These are phyloP conservation scores for Amphiprion percula DNA, from an alignment of 2,113 vertebrate species.

Conservation along the genomic window DNA sequence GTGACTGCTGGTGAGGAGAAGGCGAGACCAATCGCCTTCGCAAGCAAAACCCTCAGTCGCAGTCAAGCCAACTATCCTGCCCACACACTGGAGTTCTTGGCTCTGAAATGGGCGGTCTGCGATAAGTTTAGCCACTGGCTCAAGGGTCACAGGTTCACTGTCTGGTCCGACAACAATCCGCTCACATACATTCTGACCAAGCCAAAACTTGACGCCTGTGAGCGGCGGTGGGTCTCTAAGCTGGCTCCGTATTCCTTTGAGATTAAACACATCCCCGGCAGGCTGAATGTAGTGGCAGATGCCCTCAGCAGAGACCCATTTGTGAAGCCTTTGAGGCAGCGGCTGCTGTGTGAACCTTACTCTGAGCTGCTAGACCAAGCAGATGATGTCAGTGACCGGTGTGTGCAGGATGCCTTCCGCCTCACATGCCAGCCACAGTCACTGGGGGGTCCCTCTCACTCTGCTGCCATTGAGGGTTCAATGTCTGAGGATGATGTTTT, in stretches of 20 bases:
- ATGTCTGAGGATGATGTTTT: too few species aligned
- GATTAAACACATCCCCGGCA: slow-evolving; percentile 19
- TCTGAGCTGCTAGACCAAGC: neutral
- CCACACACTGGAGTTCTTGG: neutral
- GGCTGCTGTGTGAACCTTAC: neutral
- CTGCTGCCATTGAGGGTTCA: too few species aligned
- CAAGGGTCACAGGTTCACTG: neutral
- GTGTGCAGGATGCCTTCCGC: neutral
- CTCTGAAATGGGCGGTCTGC: slow-evolving; percentile 24
- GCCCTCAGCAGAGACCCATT: slow-evolving; percentile 17
- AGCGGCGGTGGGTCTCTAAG: slow-evolving; percentile 25
- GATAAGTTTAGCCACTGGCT: slow-evolving; percentile 28
- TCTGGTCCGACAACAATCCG: neutral
- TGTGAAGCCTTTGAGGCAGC: neutral
- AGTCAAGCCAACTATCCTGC: too few species aligned
- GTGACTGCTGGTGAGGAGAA: too few species aligned
- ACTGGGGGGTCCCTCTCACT: too few species aligned
- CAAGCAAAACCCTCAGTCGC: too few species aligned
- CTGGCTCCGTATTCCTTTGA: neutral
- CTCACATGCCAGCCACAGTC: too few species aligned
- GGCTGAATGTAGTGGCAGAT: slow-evolving; percentile 1
- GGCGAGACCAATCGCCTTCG: too few species aligned
- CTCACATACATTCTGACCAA: too few species aligned
- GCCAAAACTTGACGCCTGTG: neutral
- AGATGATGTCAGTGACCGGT: neutral